Conservation (phyloP, 92 coral and sea anemone genomes). For the Palythoa heliodiscus region DNA sequence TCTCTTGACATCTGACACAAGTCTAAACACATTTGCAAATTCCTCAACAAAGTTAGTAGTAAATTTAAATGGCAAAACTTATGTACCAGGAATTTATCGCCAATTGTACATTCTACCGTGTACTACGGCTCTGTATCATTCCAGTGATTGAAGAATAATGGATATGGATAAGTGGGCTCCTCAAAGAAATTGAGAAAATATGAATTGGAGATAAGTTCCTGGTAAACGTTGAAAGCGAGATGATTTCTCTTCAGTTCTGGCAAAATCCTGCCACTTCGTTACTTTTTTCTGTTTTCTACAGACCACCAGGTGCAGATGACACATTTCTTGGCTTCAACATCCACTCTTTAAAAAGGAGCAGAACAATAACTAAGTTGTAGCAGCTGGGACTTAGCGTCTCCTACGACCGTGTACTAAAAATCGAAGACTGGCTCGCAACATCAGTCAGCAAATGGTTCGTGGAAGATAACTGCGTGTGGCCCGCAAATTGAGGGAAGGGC, state of each 20-base stretch:
- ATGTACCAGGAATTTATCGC: conserved; percentile 16
- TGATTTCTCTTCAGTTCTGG: no score
- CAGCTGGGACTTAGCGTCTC: not conserved
- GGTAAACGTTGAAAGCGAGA: no score
- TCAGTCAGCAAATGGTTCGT: not conserved
- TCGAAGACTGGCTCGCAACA: not conserved
- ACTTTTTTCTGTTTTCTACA: no score
- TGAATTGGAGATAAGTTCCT: no score
- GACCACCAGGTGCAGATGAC: no score
- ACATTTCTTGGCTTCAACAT: not conserved
- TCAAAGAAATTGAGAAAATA: conserved; percentile 9
- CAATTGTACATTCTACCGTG: conserved; percentile 34
- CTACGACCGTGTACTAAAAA: not conserved
- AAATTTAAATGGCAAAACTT: conserved; percentile 20
- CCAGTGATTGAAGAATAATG: conserved; percentile 45
- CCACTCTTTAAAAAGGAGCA: not conserved
- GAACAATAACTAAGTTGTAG: not conserved
- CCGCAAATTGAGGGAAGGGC: no score
- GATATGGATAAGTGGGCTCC: conserved; percentile 25
- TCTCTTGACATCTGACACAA: no score
- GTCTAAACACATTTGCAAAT: no score
- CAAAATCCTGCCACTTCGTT: no score
- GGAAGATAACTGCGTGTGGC: no score
- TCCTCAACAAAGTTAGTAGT: no score
- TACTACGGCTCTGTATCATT: conserved; percentile 35